phyloP scores from a whole-genome alignment of 2,888 invertebrate species.

The Cerastis leucographa region DNA sequence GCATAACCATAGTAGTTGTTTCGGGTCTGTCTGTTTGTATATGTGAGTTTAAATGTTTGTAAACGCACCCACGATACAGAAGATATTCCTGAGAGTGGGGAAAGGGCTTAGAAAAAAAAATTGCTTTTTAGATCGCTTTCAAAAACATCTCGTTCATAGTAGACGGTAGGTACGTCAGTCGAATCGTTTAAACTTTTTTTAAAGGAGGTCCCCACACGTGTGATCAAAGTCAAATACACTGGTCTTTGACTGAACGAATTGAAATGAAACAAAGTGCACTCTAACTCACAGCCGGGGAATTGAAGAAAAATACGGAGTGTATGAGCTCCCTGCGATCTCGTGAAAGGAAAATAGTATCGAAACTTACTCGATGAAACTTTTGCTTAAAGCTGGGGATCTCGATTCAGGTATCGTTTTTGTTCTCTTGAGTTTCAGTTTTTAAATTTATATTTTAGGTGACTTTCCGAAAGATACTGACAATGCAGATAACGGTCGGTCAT shows the following conservation, averaged over 20 bases:
- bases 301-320: constrained; percentile 57
- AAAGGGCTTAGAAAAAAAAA: background rate
- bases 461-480: background rate
- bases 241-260: constrained; percentile 54
- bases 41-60: too few relatives aligned
- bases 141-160: background rate
- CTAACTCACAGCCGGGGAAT: constrained; percentile 39
- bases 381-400: constrained; percentile 2
- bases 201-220: constrained; percentile 5
- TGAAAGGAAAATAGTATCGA: constrained; percentile 29
- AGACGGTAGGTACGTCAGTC: background rate
- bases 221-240: constrained; percentile 57
- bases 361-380: constrained; percentile 16
- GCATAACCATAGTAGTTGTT: too few relatives aligned
- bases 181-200: constrained; percentile 40
- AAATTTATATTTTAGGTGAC: background rate
- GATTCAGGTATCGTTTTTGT: constrained; percentile 1
- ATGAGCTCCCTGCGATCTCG: constrained; percentile 37
- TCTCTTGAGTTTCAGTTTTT: background rate
- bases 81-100: too few relatives aligned
- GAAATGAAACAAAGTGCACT: constrained; percentile 63
- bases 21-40: too few relatives aligned
- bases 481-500: background rate
- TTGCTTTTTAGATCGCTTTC: background rate
- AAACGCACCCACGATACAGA: too few relatives aligned